Base-by-base conservation (phyloP, 2,888 invertebrate genomes). In the Cordilura impudica region DNA sequence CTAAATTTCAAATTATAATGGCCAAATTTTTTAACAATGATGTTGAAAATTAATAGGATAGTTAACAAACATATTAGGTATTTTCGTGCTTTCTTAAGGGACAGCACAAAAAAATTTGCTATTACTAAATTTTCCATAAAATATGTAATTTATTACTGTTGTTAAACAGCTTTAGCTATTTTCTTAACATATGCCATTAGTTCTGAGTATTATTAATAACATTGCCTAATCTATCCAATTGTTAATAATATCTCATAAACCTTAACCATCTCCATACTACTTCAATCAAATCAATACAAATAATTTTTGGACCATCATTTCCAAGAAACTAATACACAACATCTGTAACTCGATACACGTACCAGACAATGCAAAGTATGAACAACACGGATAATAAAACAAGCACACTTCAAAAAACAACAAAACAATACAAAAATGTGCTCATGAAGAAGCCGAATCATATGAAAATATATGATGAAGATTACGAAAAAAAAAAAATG, bases 271-370 rank as follows among this genome's bases (percentile, higher is more conserved):
- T 58, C 18, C 51, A 54, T 43, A 60, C 35, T 29, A 16, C 63
- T 73, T 43, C 23, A 65, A 74, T 65, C 39, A 39, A 66, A 56
- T 65, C 67, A 75, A 61, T 16, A 47, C 10, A 49, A 49, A 72
- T 51, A 51, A 43, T 63, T 56, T 63, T 73, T 65, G 69, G 66
- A 26, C 61, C 78, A 67, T 79, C 71, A 71, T 75, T 56, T 74
- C 71, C 66, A 74, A 71, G 71, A 74, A 73, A 67, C 39, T 47
- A 54, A 71, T 60, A 29, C 49, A 72, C 61, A 61, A 51, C 49
- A 63, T 71, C 61, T 79, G 79, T 72, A 79, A 79, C 67, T 53
- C 71, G 79, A 79, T 79, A 79, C 79, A 75, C 67, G 75, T 75
- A 66, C 75, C 75, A 75, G 56, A 74, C 72, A 45, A 58, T 19